phyloP scores from a whole-genome alignment of 2,888 invertebrate genomes.

The Acanthosoma haemorrhoidale region DNA sequence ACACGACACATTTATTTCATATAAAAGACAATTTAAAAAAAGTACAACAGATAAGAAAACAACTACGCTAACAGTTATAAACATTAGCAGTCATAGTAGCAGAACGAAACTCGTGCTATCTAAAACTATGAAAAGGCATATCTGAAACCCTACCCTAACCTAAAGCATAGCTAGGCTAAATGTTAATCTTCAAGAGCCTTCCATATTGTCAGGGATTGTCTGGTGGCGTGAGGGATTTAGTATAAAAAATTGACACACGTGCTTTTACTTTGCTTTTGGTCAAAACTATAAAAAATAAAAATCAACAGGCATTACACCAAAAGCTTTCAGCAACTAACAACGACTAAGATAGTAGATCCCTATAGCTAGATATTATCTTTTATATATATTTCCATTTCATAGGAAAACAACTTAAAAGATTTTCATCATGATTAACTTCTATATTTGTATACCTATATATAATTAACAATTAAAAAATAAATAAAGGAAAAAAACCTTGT shows the following conservation, averaged over 20 bases:
- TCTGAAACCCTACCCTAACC: slow-evolving; percentile 8
- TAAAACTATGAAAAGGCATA: background rate
- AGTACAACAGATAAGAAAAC: background rate
- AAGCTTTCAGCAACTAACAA: slow-evolving; percentile 1
- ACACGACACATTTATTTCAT: background rate
- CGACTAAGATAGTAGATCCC: background rate
- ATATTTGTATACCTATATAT: background rate
- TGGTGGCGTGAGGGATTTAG: slow-evolving; percentile 14
- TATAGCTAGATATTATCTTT: background rate
- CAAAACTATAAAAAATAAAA: slow-evolving; percentile 1
- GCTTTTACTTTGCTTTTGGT: slow-evolving; percentile 11
- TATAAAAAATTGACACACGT: slow-evolving; percentile 23
- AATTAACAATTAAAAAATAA: slow-evolving; percentile 1
- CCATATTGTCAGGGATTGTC: slow-evolving; percentile 28
- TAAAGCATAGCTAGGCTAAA: slow-evolving; percentile 11
- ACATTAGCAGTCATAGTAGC: background rate
- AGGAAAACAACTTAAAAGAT: background rate
- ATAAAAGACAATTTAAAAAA: background rate
- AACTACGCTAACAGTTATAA: background rate
- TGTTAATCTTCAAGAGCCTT: slow-evolving; percentile 1
- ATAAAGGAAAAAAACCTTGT: background rate
- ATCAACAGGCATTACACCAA: background rate
- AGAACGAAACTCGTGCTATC: background rate
- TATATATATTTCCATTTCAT: background rate
- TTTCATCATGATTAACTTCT: background rate